A percentile compares a stretch with the other conserved stretches of the same genome.
Evolutionary conservation across 2,888 invertebrate species (phyloP).

Genomic region (Hylaea fasciaria): DNA sequence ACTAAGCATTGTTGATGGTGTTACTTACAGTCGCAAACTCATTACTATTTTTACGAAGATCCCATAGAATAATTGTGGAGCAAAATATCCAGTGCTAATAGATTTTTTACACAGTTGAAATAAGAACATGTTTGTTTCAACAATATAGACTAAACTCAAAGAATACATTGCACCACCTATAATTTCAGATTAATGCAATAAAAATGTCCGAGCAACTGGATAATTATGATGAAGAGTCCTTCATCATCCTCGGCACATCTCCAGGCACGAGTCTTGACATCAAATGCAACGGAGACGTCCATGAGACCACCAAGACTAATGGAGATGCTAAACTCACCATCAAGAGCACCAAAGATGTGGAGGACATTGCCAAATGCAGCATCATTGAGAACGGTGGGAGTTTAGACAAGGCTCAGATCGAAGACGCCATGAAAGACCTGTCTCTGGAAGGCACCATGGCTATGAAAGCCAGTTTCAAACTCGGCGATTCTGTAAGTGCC

Average conservation of each 20-base stretch:
- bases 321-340: conserved; percentile 21
- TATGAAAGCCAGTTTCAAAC: conserved; percentile 73
- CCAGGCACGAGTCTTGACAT: conserved; percentile 72
- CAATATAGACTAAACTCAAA: no score
- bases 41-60: no score
- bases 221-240: conserved; percentile 75
- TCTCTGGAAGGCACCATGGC: conserved; percentile 70
- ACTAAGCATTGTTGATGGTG: no score
- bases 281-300: conserved; percentile 59
- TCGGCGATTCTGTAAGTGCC: conserved; percentile 74
- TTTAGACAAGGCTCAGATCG: conserved; percentile 62
- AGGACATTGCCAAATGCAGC: conserved; percentile 26
- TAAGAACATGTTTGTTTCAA: no score
- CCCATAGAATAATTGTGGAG: no score
- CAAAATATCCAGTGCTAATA: no score
- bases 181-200: conserved; percentile 53
- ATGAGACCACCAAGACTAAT: conserved; percentile 40
- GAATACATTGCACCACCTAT: background rate
- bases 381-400: conserved; percentile 35
- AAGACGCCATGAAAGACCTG: conserved; percentile 75
- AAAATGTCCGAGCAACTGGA: conserved; percentile 63
- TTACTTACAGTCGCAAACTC: no score
- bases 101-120: no score
- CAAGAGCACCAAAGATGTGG: conserved; percentile 10
- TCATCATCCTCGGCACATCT: conserved; percentile 77